These are phyloP conservation scores for Drosophila hamatofila DNA, from an alignment of 2,888 invertebrate genomes.

Conservation along the genomic window DNA sequence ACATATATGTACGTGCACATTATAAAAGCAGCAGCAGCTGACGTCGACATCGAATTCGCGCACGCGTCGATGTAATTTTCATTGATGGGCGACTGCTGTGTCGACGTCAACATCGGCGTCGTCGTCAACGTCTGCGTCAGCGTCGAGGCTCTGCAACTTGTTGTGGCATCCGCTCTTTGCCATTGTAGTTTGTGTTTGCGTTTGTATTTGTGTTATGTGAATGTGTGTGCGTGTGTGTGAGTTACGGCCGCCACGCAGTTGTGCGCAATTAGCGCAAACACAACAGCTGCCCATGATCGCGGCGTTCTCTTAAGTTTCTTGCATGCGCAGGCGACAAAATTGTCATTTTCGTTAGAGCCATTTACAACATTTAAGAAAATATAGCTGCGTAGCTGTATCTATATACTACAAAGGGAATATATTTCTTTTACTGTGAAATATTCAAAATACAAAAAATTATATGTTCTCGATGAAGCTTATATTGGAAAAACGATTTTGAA, in stretches of 20 bases:
- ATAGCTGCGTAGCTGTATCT: background rate
- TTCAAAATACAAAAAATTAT: no score
- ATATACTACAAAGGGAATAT: no score
- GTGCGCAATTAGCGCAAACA: conserved; percentile 76
- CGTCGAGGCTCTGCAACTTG: conserved; percentile 45
- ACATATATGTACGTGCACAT: conserved; percentile 6
- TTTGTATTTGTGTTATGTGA: conserved; percentile 14
- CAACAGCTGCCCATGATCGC: conserved; percentile 60
- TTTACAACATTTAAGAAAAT: background rate
- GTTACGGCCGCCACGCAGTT: conserved; percentile 61
- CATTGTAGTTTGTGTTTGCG: conserved; percentile 14
- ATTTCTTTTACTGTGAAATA: no score
- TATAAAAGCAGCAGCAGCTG: conserved; percentile 20
- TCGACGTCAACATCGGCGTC: conserved; percentile 12
- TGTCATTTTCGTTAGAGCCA: background rate
- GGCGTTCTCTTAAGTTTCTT: conserved; percentile 10
- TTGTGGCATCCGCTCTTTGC: conserved; percentile 38
- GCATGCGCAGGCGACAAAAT: conserved; percentile 36
- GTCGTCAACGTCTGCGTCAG: conserved; percentile 10
- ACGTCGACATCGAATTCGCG: conserved; percentile 31
- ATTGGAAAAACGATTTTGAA: no score
- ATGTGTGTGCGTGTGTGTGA: conserved; percentile 13
- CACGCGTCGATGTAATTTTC: conserved; percentile 50
- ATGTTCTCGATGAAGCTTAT: no score
- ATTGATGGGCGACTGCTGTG: conserved; percentile 39